Conservation (phyloP, 2,888 invertebrate genomes). For the Dexiosoma caninum region DNA sequence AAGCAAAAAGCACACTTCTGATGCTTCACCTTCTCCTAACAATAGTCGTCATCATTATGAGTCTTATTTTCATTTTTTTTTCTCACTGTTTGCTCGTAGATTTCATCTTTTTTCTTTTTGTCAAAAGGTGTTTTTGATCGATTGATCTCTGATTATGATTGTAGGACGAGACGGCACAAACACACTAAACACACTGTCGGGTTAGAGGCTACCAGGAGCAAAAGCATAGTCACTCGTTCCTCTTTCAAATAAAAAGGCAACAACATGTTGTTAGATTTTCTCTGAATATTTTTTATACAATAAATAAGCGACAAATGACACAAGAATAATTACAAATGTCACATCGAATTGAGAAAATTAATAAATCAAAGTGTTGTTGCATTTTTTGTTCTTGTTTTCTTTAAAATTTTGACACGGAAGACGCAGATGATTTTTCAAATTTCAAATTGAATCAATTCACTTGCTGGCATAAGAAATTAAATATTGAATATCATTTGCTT, state of each 20-base stretch:
- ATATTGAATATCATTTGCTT: constrained; percentile 23
- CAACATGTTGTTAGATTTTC: not conserved
- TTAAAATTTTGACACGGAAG: constrained; percentile 45
- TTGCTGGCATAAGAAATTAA: constrained; percentile 17
- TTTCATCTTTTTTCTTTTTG: not conserved
- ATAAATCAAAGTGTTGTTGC: constrained; percentile 71
- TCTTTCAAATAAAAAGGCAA: not conserved
- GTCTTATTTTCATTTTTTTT: constrained; percentile 28
- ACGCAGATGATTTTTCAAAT: constrained; percentile 33
- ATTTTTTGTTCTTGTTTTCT: constrained; percentile 10
- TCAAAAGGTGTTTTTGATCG: constrained; percentile 63
- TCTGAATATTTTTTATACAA: constrained; percentile 33
- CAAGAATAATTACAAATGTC: constrained; percentile 77
- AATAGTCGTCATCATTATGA: constrained; percentile 23
- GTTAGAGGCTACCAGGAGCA: constrained; percentile 15
- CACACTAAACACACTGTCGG: constrained; percentile 10
- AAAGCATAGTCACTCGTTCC: constrained; percentile 1
- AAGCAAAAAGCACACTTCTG: constrained; percentile 49
- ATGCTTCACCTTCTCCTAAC: not conserved
- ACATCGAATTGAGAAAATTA: constrained; percentile 73
- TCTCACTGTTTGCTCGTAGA: not conserved
- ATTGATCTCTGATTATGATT: constrained; percentile 60
- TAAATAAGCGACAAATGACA: constrained; percentile 64
- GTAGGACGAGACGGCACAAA: constrained; percentile 46
- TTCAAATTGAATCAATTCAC: constrained; percentile 41